Base-by-base conservation (phyloP, 2,888 invertebrate genomes). In the Allolobophora icterica region DNA sequence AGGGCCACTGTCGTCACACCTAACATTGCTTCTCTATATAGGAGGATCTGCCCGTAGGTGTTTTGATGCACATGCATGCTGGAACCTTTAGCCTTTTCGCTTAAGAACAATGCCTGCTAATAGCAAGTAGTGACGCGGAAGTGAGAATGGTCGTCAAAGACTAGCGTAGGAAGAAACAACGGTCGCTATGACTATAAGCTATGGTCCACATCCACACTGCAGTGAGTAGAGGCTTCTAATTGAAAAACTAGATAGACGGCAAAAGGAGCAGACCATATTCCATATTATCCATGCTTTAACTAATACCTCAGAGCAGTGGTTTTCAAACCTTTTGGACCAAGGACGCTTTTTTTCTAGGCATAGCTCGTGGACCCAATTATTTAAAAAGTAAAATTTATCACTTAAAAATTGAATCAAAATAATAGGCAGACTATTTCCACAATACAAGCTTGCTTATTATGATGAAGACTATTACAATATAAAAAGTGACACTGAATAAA, bases 41-140 rank as follows among this genome's bases (percentile, higher is more conserved):
- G 8, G 40, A 52, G 24, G 52, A 52, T 24, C 52, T 19, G 52
- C 15, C 52, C 17, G 19, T 19, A 58, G 30, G 58, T 24, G 5
- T 24, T 24, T 30, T 30, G 71, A 13, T 71, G 71, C 17, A 71
- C 8, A n/a, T n/a, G 71, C n/a, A 71, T 71, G n/a, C 71, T 3
- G n/a, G 71, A n/a, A 71, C 71, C n/a, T 71, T 71, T n/a, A 71
- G n/a, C 71, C 71, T 71, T 71, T 71, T 71, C 71, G n/a, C 30
- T 71, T n/a, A 8, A 71, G 71, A 71, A 71, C 71, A 71, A 71
- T 6, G 71, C 71, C 71, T n/a, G n/a, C n/a, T n/a, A 71, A 71
- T 71, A 71, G 71, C 30, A 8, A n/a, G 71, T 11, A 71, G 8
- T 71, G n/a, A 71, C 71, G 71, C 30, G 71, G 71, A 71, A n/a